Conservation (phyloP, 2,797 vertebrate species). For the Sebastolobus alascanus region DNA sequence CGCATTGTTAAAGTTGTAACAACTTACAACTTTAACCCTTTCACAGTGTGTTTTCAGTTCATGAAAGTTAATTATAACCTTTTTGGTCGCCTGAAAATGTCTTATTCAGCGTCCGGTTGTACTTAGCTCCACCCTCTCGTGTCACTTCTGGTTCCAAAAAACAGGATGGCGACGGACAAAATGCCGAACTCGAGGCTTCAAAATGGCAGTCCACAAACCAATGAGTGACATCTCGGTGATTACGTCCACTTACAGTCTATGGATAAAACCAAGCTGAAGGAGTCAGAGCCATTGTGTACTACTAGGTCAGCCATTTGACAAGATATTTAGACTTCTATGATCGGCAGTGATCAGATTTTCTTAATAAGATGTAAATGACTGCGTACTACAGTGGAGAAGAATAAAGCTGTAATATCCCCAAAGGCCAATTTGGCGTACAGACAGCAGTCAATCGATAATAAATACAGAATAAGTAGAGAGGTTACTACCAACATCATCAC, state of each 20-base stretch:
- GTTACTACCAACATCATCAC: neutral
- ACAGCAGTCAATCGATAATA: neutral
- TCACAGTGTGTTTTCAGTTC: no score
- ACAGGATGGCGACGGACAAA: fast-evolving
- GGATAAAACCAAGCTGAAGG: neutral
- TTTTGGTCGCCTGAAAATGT: no score
- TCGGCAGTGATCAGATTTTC: neutral
- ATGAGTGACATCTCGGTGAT: no score
- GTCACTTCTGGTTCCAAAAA: no score
- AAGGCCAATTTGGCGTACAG: neutral
- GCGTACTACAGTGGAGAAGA: neutral
- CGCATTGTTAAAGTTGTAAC: no score
- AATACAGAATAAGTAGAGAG: neutral
- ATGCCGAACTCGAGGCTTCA: no score
- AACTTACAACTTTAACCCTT: no score
- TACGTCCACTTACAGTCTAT: no score
- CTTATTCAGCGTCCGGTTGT: no score
- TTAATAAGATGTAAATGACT: neutral
- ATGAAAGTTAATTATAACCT: no score
- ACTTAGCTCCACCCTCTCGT: no score
- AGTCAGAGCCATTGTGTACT: neutral
- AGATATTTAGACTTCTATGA: neutral
- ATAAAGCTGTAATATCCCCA: neutral
- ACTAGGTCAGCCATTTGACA: neutral
- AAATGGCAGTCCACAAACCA: no score